phyloP scores from a whole-genome alignment of 2,888 invertebrate genomes.

The Priocnemis perturbator region DNA sequence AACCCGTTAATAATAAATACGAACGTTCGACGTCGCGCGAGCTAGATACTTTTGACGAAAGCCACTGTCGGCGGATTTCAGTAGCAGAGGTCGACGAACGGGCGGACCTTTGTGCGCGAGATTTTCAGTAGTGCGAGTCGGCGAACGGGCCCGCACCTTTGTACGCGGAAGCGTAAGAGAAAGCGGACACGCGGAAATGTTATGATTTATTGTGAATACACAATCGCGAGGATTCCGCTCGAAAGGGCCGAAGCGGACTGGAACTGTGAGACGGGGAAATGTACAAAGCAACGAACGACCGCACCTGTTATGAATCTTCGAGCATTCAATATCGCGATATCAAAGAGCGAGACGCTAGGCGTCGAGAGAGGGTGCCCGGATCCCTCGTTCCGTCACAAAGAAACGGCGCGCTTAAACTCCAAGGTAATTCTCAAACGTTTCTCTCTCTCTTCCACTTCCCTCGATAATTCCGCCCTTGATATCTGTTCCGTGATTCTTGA shows the following conservation, averaged over 20 bases:
- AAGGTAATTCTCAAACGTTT: slow-evolving; percentile 42
- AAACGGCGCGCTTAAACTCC: slow-evolving; percentile 41
- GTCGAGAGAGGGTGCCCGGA: slow-evolving; percentile 27
- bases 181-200: no score
- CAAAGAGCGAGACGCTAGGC: slow-evolving; percentile 50
- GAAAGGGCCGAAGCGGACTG: slow-evolving; percentile 5
- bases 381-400: slow-evolving; percentile 44
- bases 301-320: slow-evolving; percentile 58
- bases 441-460: not conserved
- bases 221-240: slow-evolving; percentile 1
- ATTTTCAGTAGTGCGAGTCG: no score
- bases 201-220: no score
- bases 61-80: no score
- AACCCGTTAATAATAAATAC: no score
- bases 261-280: not conserved
- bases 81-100: no score
- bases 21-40: no score
- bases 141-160: no score
- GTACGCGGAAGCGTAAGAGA: no score
- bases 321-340: slow-evolving; percentile 59
- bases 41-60: no score
- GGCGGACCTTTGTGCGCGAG: no score
- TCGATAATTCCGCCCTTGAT: not conserved
- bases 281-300: slow-evolving; percentile 51
- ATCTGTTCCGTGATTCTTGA: no score